Conservation (phyloP, 2,888 invertebrate genomes). For the Anthoptus insignis region DNA sequence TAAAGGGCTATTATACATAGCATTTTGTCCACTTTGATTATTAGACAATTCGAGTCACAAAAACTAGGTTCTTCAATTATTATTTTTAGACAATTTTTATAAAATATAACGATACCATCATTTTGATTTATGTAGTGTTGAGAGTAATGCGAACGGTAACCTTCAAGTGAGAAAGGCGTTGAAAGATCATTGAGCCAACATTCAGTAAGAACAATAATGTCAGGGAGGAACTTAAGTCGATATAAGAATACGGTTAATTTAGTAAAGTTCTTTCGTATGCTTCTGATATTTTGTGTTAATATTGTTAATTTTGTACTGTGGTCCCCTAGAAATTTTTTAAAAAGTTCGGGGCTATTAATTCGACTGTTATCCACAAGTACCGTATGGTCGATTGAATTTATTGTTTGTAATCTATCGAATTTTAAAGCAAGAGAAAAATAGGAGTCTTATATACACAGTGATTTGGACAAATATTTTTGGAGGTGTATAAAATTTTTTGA, state of each 20-base stretch:
- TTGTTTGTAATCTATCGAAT: too few species aligned
- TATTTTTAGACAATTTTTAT: neutral
- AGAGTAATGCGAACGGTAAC: neutral
- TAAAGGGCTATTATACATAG: neutral
- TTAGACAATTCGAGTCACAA: neutral
- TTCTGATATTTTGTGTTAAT: neutral
- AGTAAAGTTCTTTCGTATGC: slow-evolving; percentile 4
- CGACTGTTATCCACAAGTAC: too few species aligned
- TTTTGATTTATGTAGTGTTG: neutral
- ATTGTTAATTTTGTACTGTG: too few species aligned
- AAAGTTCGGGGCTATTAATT: too few species aligned
- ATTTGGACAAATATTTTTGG: too few species aligned
- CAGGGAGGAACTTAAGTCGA: neutral
- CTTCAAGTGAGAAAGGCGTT: neutral
- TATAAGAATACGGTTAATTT: neutral
- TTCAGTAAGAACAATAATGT: neutral
- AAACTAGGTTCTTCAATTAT: neutral
- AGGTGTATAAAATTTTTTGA: too few species aligned
- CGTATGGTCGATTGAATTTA: too few species aligned
- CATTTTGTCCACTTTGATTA: neutral
- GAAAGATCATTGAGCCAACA: neutral
- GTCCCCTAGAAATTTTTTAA: too few species aligned
- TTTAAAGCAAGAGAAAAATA: too few species aligned
- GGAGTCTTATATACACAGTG: too few species aligned
- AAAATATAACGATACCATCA: neutral